Evolutionary conservation across 2,113 vertebrate species (phyloP), one percentile per base, ranked within the genome.

Genomic region (Sander lucioperca): DNA sequence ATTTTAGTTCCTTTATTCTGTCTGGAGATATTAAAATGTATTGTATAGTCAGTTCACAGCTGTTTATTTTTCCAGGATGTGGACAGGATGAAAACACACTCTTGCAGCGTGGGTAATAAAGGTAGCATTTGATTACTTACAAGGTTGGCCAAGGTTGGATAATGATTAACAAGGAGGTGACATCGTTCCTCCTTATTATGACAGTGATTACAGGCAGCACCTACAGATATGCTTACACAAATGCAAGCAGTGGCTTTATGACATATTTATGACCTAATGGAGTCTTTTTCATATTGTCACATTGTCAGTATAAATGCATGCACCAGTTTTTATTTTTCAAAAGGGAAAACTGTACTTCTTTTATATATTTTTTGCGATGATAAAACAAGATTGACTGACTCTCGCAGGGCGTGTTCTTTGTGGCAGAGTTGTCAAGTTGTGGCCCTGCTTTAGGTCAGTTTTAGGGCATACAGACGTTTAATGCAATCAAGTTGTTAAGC

Each of bases 141-240:
- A 58, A 13, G 4, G n/a, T 15, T 76, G 62, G 67, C 47, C 59
- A 62, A 13, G 7, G 25, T 15, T 76, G 62, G 70, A 13, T 57
- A 89, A 87, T 90, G 69, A 84, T 91, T 91, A 82, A 92, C 79
- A 62, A 36, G 12, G 36, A 71, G 64, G 51, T 92, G 89, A 90
- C 86, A 89, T 90, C 86, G 87, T 71, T 58, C 1, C 77, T 63
- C 48, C 63, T 61, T 71, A 66, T 91, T 23, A 82, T 83, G 72
- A 84, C 47, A 75, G 25, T 50, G 63, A 88, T 83, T 74, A 89
- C 66, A 43, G 59, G 15, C 61, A 65, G 58, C 66, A 73, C 58
- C 62, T 84, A 13, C 30, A 66, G 59, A 79, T 79, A 72, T 53
- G 81, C 78, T 74, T 61, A 63, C 59, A 56, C 39, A 75, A 69